Evolutionary conservation across 2,888 invertebrate species (phyloP).

Genomic region (Augochlorella aurata): DNA sequence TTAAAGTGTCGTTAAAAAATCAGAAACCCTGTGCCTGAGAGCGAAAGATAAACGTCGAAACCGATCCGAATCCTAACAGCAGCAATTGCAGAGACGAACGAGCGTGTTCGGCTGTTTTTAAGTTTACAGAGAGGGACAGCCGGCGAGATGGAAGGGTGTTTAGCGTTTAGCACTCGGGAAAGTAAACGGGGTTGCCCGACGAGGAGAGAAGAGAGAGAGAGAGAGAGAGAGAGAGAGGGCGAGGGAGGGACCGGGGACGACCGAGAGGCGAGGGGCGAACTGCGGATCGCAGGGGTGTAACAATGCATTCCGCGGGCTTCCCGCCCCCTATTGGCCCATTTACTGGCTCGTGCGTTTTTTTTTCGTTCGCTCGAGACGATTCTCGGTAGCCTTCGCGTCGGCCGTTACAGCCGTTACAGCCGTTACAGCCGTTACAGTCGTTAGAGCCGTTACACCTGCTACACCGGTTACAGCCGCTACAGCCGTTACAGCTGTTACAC

Average conservation of each 20-base stretch:
- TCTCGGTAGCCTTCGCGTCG: slow-evolving; percentile 13
- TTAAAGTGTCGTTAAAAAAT: no score
- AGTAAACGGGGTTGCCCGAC: slow-evolving; percentile 55
- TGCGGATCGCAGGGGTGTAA: slow-evolving; percentile 60
- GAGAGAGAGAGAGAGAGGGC: no score
- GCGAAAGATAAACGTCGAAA: no score
- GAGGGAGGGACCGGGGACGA: background rate
- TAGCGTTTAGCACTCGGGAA: slow-evolving; percentile 58
- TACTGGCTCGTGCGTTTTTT: slow-evolving; percentile 55
- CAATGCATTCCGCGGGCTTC: slow-evolving; percentile 78
- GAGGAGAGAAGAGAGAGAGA: background rate
- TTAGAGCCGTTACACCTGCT: background rate
- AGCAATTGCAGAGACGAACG: background rate
- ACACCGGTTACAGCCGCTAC: background rate
- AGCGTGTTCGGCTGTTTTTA: slow-evolving; percentile 20
- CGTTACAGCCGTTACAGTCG: background rate
- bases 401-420: background rate
- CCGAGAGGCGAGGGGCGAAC: background rate
- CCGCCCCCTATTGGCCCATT: slow-evolving; percentile 79
- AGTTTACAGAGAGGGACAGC: slow-evolving; percentile 9
- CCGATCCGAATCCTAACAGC: no score
- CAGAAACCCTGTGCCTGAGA: no score
- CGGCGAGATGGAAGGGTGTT: slow-evolving; percentile 52
- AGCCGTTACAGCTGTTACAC: background rate
- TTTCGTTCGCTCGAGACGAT: slow-evolving; percentile 29